Base-by-base conservation (phyloP, 2,888 invertebrate species). In the Monoplex corrugatus region DNA sequence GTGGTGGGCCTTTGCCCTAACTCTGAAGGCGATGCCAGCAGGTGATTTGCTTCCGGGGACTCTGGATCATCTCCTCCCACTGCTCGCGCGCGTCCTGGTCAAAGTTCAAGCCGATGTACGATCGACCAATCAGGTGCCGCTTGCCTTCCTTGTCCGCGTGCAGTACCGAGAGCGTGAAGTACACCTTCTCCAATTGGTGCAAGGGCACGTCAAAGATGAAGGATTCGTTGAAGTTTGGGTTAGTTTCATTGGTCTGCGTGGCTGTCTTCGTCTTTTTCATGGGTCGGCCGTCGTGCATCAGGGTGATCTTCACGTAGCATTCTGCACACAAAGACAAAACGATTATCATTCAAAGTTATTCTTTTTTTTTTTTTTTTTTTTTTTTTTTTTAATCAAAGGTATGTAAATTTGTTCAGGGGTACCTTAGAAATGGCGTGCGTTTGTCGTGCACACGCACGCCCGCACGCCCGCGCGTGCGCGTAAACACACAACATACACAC, bases 241-340 rank as follows among this genome's bases (percentile, higher is more conserved):
- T 94, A 3, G 93, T 89, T 84, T 94, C 93, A 43, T 90, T 92
- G 2, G 90, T 87, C 19, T 92, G 91, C 5, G 93, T 87, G 0
- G 92, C 88, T 0, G 95, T 95, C 89, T 94, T 95, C 8, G 92
- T 92, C 89, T 94, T 92, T 87, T 94, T 94, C 85, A 94, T 92
- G 72, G 93, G 93, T 80, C 94, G 92, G 2, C 95, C 95, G 68
- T 95, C 95, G 68, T 92, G 93, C 94, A 95, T 94, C 13, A 95
- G 91, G 1, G 92, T 92, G 5, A 93, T 92, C 68, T 94, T 93
- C 10, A 93, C 93, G 87, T 91, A 93, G 5, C 93, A 90, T 87
- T 94, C 95, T 95, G 92, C 5, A 91, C 0, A 13, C 43, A 40
- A n/a, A 63, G 38, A 85, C n/a, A 85, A 44, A 85, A 0, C 23